These are phyloP conservation scores for Paracanthobrama guichenoti DNA, from an alignment of 2,113 vertebrate genomes.

Conservation along the genomic window DNA sequence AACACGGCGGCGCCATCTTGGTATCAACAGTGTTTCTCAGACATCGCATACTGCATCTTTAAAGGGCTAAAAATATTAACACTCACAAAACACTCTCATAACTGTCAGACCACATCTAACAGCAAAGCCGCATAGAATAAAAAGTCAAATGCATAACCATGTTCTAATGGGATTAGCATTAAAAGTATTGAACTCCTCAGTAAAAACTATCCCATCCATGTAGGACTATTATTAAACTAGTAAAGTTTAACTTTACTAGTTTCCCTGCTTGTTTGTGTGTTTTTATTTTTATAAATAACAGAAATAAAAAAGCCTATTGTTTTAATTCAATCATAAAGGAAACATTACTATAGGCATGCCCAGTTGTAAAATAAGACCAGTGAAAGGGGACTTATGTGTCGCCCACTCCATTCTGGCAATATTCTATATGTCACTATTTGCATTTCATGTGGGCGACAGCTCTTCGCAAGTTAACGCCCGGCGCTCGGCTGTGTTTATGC, in stretches of 20 bases:
- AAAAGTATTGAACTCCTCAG: too few relatives aligned
- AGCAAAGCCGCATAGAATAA: neutral
- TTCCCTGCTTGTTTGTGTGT: neutral
- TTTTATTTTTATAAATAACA: neutral
- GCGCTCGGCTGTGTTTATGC: constrained; percentile 41
- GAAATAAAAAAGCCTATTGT: neutral
- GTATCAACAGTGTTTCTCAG: too few relatives aligned
- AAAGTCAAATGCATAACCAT: neutral
- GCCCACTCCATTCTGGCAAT: constrained; percentile 10
- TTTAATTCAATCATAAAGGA: neutral
- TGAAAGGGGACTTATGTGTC: neutral
- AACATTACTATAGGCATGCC: neutral
- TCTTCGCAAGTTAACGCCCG: constrained; percentile 37
- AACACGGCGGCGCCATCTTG: too few relatives aligned
- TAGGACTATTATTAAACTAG: neutral
- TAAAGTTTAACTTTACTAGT: neutral
- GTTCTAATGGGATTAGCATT: too few relatives aligned
- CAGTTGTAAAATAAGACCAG: constrained; percentile 18
- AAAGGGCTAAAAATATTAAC: neutral
- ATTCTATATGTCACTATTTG: constrained; percentile 37
- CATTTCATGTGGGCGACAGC: constrained; percentile 36
- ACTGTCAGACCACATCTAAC: neutral
- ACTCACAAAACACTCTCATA: neutral
- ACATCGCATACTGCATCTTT: too few relatives aligned
- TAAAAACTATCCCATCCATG: too few relatives aligned